Base-by-base conservation (phyloP, 2,113 vertebrate species). In the Sardina pilchardus region DNA sequence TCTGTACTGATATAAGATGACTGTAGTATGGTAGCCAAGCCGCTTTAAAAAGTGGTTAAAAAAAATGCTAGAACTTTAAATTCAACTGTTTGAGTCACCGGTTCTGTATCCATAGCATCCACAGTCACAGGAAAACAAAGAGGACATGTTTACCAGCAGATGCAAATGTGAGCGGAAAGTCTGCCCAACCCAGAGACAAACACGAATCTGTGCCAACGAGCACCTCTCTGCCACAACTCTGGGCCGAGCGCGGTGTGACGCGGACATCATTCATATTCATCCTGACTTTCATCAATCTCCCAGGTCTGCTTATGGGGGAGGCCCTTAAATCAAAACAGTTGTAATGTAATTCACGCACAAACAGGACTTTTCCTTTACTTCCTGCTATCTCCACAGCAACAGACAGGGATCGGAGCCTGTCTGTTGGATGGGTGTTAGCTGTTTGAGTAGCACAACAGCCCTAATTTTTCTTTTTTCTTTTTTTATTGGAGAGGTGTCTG, bases 401-500 rank as follows among this genome's bases (percentile, higher is more conserved):
- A 34, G 24, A 30, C n/a, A n/a, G n/a, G 63, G n/a, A 30, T 59
- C 56, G 26, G 12, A 43, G 24, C 53, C 71, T 0, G 85, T 80
- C 24, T 67, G 44, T 26, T 44, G n/a, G 47, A 42, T 45, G 4
- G 12, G 67, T 43, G 81, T 81, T 36, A 45, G 84, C 10, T 34
- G 12, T 78, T 10, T 83, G 81, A 82, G 53, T 0, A 4, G n/a
- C n/a, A 48, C 39, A 83, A 9, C 1, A 81, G 43, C 84, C 24
- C 59, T 17, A 2, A 4, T 63, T 24, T 63, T 63, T 26, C 4
- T n/a, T 6, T 26, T 26, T 71, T 30, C 19, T 39, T 78, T 75
- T 82, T 63, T 81, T 53, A 34, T 78, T 78, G 48, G 45, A 81
- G 47, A 45, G 44, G 30, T 86, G 87, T 84, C 87, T 86, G 87